phyloP scores from a whole-genome alignment of 2,888 invertebrate genomes.

The Neria commutata region DNA sequence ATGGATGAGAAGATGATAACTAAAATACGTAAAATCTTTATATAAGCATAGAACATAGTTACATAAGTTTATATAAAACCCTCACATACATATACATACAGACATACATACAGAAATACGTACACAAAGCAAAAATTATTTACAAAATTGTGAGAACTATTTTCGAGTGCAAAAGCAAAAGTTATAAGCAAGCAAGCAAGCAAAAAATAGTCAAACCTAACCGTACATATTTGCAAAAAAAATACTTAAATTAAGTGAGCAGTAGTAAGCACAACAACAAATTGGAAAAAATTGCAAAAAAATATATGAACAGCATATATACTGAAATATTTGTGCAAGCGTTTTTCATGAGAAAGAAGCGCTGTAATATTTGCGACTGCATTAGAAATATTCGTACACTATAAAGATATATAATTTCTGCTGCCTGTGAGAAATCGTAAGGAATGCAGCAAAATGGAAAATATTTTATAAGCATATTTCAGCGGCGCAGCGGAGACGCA shows the following conservation, averaged over 20 bases:
- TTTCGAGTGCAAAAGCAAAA: conserved; percentile 5
- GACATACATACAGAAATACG: conserved; percentile 21
- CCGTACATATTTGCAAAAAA: neutral
- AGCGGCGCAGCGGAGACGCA: neutral
- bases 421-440: no score
- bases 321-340: neutral
- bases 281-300: neutral
- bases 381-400: no score
- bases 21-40: conserved; percentile 58
- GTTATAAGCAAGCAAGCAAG: conserved; percentile 1
- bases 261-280: neutral
- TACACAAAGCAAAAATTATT: conserved; percentile 21
- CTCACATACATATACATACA: conserved; percentile 16
- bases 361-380: neutral
- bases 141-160: conserved; percentile 11
- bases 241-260: neutral
- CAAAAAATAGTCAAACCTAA: conserved; percentile 12
- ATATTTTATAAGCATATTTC: neutral
- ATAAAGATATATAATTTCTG: neutral
- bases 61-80: conserved; percentile 42
- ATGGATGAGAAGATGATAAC: conserved; percentile 49
- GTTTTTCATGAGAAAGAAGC: neutral
- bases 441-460: neutral
- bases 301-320: neutral
- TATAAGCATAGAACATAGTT: conserved; percentile 59